Evolutionary conservation across 2,888 invertebrate genomes (phyloP), one percentile per base, ranked within the genome.

Genomic region (Heliothis peltigera): DNA sequence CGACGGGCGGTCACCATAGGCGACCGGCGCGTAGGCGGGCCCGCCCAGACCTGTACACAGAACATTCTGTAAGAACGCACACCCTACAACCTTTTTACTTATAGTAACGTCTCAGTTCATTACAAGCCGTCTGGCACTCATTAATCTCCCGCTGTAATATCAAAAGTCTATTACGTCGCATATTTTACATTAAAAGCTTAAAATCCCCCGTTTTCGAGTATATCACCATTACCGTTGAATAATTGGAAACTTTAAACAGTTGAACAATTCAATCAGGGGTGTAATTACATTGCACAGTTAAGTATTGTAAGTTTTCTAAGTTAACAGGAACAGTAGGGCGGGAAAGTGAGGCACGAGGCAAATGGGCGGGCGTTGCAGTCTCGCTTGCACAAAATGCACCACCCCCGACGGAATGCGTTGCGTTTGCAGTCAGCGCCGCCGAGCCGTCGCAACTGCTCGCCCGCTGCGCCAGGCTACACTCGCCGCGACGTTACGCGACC

Each of bases 351-450:
- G 91, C 91, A 92, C 89, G 88, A 90, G 90, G 91, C 88, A 86
- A 91, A 91, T 92, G 94, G 95, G 95, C 92, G 93, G 91, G 88
- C 79, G 84, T 77, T 91, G 93, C 93, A 93, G 93, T 95, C 94
- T 94, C 94, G 92, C 94, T 95, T 94, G 93, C 94, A 92, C 92
- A 89, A 81, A 85, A 87, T 93, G 93, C 93, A 92, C 94, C 93
- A 92, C 93, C 95, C 94, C 92, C 89, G 84, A 75, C 81, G 84
- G 84, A 88, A 82, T 84, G 83, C 85, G 87, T 84, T 86, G 90
- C 88, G 88, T 85, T 86, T 91, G 91, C 93, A 94, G 95, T 94
- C 86, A 85, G 88, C 88, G 90, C 84, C 87, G 89, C 84, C 89
- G 87, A 86, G 89, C 89, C 93, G 87, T 78, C 83, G 89, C 84